Evolutionary conservation across 2,113 vertebrate genomes (phyloP).

Genomic region (Mastomys natalensis): DNA sequence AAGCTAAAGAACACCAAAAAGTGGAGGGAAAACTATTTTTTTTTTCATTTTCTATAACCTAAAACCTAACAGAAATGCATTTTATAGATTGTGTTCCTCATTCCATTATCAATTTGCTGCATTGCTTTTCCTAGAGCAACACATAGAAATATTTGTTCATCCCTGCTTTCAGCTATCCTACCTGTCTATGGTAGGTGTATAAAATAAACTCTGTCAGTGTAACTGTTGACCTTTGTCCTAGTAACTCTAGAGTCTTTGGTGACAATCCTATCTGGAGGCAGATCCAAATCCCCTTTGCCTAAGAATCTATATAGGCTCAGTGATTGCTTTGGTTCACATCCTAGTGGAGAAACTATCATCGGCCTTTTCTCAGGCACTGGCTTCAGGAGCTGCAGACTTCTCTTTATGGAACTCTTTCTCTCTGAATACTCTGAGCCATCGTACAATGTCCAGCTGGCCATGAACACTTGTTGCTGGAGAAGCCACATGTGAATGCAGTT

Average conservation of each 20-base stretch:
- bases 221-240: background rate
- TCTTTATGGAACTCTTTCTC: background rate
- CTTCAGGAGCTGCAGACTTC: background rate
- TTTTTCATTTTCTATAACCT: background rate
- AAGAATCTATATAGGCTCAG: background rate
- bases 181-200: background rate
- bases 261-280: background rate
- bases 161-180: background rate
- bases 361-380: background rate
- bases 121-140: background rate
- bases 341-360: background rate
- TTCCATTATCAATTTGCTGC: background rate
- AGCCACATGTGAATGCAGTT: fast-evolving
- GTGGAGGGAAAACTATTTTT: background rate
- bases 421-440: background rate
- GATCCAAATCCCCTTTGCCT: background rate
- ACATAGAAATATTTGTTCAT: too few relatives aligned
- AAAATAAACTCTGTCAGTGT: background rate
- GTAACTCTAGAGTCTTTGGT: background rate
- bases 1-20: background rate
- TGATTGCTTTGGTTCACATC: background rate
- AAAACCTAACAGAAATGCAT: background rate
- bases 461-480: background rate
- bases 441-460: background rate
- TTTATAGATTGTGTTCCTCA: background rate